Evolutionary conservation across 2,797 vertebrate genomes (phyloP), one percentile per base, ranked within the genome.

Genomic region (Anas acuta): DNA sequence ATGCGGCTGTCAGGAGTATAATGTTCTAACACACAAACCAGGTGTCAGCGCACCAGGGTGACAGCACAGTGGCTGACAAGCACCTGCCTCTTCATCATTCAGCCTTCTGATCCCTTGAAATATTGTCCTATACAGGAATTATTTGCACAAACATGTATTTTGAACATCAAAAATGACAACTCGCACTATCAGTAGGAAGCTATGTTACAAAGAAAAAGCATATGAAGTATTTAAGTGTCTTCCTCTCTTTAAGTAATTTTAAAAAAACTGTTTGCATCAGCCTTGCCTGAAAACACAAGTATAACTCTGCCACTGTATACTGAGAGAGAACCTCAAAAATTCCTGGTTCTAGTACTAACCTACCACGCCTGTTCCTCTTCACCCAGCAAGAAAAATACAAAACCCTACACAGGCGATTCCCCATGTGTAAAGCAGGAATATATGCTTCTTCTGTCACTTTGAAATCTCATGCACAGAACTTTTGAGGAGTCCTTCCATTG

Each of bases 1-100:
- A 12, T 7, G 3, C 0, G 1, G 23, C 56, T 57, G 28, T 56
- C 4, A 5, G 35, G 22, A 75, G 9, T 11, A 20, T 8, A 37
- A 6, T 1, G 11, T 30, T 26, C 58, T 61, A 82, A 56, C 2
- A 57, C 17, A 39, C 0, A 3, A 80, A 30, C 0, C 0, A 74
- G 61, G 26, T 13, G 14, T 11, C 61, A 91, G 33, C 35, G 41
- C 8, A 32, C 9, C 20, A 22, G 25, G 20, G 22, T 71, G 57
- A 54, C 5, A 80, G 45, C 37, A 15, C 5, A 1, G 16, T 26
- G 11, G 30, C 25, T 37, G 28, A 89, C 56, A 69, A 56, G 37
- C 5, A 60, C 20, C 21, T 67, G 20, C 45, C 39, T 53, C 33
- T 51, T 66, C 26, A 51, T 41, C 53, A 32, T n/a, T 33, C 75